Evolutionary conservation across 2,888 invertebrate species (phyloP).

Genomic region (Pseudococcus longispinus): DNA sequence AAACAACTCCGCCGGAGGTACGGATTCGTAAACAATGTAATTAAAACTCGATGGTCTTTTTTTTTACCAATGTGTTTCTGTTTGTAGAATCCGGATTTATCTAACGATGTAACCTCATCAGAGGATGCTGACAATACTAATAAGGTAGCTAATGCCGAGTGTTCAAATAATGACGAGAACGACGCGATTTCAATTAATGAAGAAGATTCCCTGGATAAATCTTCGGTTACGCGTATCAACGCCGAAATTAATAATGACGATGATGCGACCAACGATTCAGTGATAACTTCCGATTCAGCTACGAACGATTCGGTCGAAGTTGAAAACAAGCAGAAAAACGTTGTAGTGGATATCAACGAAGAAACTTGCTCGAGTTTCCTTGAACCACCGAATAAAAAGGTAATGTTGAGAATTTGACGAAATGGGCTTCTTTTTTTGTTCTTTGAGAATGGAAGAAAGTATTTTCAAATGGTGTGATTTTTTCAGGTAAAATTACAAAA

Average conservation of each 20-base stretch:
- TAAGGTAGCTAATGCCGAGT: conserved; percentile 36
- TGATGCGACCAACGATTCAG: conserved; percentile 61
- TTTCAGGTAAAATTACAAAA: conserved; percentile 47
- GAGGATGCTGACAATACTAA: conserved; percentile 52
- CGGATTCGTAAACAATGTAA: neutral
- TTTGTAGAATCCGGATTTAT: conserved; percentile 23
- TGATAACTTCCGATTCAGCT: conserved; percentile 60
- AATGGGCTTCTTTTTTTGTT: neutral
- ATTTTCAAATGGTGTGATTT: neutral
- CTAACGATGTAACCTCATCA: conserved; percentile 60
- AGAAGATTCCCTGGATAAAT: conserved; percentile 76
- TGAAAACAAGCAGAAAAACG: conserved; percentile 51
- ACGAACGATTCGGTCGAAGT: conserved; percentile 51
- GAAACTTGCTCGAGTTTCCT: conserved; percentile 55
- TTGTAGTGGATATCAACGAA: conserved; percentile 51
- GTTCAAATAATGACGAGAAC: conserved; percentile 47
- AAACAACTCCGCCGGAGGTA: conserved; percentile 56
- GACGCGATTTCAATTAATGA: conserved; percentile 69
- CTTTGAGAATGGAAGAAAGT: neutral
- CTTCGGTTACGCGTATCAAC: conserved; percentile 60
- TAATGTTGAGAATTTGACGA: too few relatives aligned
- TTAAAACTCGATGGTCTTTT: neutral
- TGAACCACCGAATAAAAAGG: conserved; percentile 53
- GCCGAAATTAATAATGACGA: conserved; percentile 59
- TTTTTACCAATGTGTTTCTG: neutral